Base-by-base conservation (phyloP, 1,140 invertebrate species). In the Sminthurides bifidus region DNA sequence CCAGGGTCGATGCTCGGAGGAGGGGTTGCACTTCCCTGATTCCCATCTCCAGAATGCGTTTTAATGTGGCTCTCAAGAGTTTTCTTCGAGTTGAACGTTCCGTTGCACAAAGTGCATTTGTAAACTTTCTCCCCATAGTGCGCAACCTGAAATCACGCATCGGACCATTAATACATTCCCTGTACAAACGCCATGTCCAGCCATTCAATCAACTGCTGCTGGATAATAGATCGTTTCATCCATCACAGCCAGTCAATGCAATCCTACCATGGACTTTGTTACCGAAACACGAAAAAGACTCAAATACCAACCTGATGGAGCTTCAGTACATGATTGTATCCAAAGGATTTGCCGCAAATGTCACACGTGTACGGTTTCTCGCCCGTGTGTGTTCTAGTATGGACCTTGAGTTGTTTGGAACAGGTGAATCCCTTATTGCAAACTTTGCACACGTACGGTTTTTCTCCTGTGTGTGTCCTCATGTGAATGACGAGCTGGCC, bases 91-190 rank as follows among this genome's bases (percentile, higher is more conserved):
- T 81, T 86, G 67, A 91, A 91, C 0, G 87, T 90, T 58, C 86
- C 82, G 59, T 88, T 83, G 68, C 87, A 92, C 8, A 91, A 81
- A 0, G 86, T 90, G 69, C 87, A 92, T 66, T 89, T 89, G 73
- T 92, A 92, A 30, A 89, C 87, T 66, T 90, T 89, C 67, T 90
- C 84, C 0, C 87, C 87, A 63, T 86, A 89, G 71, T 92, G 89
- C 52, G 87, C 83, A n/a, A 89, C 86, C 59, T 87, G 83, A 19
- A 44, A 51, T 24, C 14, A 41, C 24, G n/a, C 52, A n/a, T 15
- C 33, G 14, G 3, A 3, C 26, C 10, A 38, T 8, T 52, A 23
- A 38, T 38, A 52, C 14, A 14, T 2, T 10, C 1, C 14, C 15
- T 8, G 29, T 15, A 53, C 1, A 41, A 29, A n/a, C n/a, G n/a